Conservation (phyloP, 2,797 vertebrate genomes). For the Epinephelus coioides region DNA sequence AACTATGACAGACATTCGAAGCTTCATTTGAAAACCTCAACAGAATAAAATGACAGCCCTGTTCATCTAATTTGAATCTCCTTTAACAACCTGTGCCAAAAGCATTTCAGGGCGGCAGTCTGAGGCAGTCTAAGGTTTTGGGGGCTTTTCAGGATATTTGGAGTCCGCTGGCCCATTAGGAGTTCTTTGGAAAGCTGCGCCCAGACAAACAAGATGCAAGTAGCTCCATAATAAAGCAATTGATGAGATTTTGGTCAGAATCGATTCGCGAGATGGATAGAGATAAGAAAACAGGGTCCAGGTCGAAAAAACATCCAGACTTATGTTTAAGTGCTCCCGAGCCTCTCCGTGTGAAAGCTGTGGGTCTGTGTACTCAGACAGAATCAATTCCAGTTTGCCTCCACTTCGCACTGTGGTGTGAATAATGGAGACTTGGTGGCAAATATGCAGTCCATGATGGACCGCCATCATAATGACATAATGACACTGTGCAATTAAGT, state of each 20-base stretch:
- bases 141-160: background rate
- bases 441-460: constrained; percentile 60
- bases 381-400: constrained; percentile 74
- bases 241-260: constrained; percentile 55
- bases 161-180: constrained; percentile 9
- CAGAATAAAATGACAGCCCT: no score
- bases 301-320: constrained; percentile 18
- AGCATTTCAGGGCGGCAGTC: background rate
- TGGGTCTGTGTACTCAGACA: constrained; percentile 65
- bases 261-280: constrained; percentile 43
- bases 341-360: constrained; percentile 61
- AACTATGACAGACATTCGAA: no score
- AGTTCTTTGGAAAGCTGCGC: constrained; percentile 30
- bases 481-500: constrained; percentile 36
- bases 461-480: constrained; percentile 18
- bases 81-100: background rate
- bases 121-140: background rate
- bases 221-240: constrained; percentile 48
- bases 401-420: constrained; percentile 59
- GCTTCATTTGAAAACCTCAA: no score
- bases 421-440: constrained; percentile 71
- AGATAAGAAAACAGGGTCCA: constrained; percentile 45
- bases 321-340: constrained; percentile 50
- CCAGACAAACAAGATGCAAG: constrained; percentile 46
- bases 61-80: background rate